Base-by-base conservation (phyloP, 2,113 vertebrate species). In the Penelope pileata region DNA sequence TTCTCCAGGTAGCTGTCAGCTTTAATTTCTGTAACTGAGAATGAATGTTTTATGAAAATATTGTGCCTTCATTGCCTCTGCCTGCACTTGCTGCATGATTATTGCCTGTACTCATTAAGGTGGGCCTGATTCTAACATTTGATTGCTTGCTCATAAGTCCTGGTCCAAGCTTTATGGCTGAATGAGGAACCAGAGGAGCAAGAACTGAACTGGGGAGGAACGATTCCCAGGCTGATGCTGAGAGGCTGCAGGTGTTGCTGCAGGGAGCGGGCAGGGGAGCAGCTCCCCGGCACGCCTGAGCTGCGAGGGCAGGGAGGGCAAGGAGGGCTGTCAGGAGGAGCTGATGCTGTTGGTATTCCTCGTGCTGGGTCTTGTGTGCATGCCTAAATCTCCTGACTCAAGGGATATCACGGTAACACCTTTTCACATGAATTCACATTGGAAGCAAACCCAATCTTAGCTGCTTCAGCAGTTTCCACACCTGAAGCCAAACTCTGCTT, bases 111-210 rank as follows among this genome's bases (percentile, higher is more conserved):
- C n/a, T 47, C 17, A 4, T 29, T 34, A 17, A 50, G 30, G 47
- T 12, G 12, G 10, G 27, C n/a, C 15, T 1, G 1, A 12, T 24
- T 43, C 23, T 38, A 56, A 34, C 8, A 1, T 16, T 70, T 34
- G 4, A 22, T 47, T 34, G 7, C 56, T 70, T 16, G 8, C 34
- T 53, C 8, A 17, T 7, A 15, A 42, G 17, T 38, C 38, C 68
- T 38, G 9, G 13, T n/a, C 42, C 7, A 15, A 9, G 16, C 32
- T 22, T 82, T 47, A 32, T 19, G 32, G 58, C 51, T 45, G 63
- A 38, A 5, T 32, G 29, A 60, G 24, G 23, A 21, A 66, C 8
- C 56, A 43, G 40, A 54, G 32, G 34, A 50, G 10, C 18, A 30
- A 18, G 62, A 36, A 45, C 9, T 60, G 53, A 11, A 22, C 12